Base-by-base conservation (phyloP, 53 echinoderm and acorn worm genomes). In the Actinopyga echinites region DNA sequence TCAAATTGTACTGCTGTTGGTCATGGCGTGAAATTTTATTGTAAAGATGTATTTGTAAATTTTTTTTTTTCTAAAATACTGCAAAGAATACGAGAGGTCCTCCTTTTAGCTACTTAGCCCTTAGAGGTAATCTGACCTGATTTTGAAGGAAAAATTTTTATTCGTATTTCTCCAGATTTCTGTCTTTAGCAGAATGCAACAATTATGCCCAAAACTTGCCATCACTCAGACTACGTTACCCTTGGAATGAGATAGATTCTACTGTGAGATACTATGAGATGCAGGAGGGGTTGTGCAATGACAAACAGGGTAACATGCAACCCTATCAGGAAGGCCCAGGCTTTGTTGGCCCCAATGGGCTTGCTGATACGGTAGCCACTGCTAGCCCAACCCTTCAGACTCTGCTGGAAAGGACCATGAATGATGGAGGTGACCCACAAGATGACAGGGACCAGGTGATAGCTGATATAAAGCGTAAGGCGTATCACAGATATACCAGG, bases 151-250 rank as follows among this genome's bases (percentile, higher is more conserved):
- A 49, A 17, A 10, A 40, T 4, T n/a, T 49, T 15, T 44, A 44
- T 44, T 25, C 37, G 12, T 71, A 10, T 56, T 49, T 42, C n/a
- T 67, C 12, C 62, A 95, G 95, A 40, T 89, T 85, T 31, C 37
- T 95, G 26, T 82, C 85, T 68, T 62, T 91, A 5, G 83, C 89
- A 71, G 95, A 95, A 79, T 92, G 91, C 49, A 91, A 68, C 69
- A 71, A 44, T 21, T 92, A 87, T 87, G 95, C 95, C 77, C 89
- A 92, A 43, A 87, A 89, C 92, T 89, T 95, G 88, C 95, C 95
- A 63, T 75, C 79, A 53, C 92, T 95, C 33, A 83, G 73, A 54
- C 82, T 89, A n/a, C 87, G 85, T 11, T 86, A 80, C 61, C 90
- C 74, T 15, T 95, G 92, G 95, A 89, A 95, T 54, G 83, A 92